A percentile compares a stretch with the other conserved stretches of the same genome.
phyloP scores from a whole-genome alignment of 1,140 invertebrate genomes.

The Proctacanthus coquilletti region DNA sequence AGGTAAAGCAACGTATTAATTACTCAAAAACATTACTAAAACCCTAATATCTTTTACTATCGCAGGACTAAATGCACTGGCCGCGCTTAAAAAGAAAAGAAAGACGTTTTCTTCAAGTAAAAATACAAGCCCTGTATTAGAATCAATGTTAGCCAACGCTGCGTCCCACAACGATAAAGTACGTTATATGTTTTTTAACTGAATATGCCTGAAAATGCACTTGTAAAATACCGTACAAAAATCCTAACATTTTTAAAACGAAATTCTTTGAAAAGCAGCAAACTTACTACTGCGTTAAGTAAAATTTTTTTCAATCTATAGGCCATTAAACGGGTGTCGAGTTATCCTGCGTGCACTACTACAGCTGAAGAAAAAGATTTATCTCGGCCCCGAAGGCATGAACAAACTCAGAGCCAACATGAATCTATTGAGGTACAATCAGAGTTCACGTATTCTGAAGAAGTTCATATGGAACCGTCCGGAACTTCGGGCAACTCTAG shows the following conservation, averaged over 20 bases:
- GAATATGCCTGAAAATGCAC: neutral
- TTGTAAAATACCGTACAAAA: neutral
- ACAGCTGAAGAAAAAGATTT: conserved; percentile 13
- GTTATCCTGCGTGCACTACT: conserved; percentile 21
- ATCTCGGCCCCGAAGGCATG: conserved; percentile 28
- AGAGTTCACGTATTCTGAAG: conserved; percentile 23
- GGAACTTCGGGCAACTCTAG: conserved; percentile 27
- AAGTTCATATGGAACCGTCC: conserved; percentile 19
- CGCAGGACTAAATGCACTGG: conserved; percentile 39
- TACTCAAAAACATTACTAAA: conserved; percentile 32
- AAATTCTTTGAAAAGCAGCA: neutral
- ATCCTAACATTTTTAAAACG: neutral
- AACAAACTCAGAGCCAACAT: conserved; percentile 36
- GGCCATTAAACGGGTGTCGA: conserved; percentile 26
- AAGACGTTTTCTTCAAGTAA: conserved; percentile 65
- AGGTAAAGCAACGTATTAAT: conserved; percentile 30
- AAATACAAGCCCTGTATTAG: conserved; percentile 40
- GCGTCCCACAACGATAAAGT: conserved; percentile 11
- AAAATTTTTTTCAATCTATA: conserved; percentile 4
- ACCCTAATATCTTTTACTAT: conserved; percentile 6
- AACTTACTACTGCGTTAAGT: neutral
- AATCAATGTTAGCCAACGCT: conserved; percentile 16
- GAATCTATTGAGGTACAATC: conserved; percentile 26
- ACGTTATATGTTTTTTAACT: neutral
- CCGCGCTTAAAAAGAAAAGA: conserved; percentile 54